Evolutionary conservation across 2,888 invertebrate species (phyloP).

Genomic region (Beris chalybata): DNA sequence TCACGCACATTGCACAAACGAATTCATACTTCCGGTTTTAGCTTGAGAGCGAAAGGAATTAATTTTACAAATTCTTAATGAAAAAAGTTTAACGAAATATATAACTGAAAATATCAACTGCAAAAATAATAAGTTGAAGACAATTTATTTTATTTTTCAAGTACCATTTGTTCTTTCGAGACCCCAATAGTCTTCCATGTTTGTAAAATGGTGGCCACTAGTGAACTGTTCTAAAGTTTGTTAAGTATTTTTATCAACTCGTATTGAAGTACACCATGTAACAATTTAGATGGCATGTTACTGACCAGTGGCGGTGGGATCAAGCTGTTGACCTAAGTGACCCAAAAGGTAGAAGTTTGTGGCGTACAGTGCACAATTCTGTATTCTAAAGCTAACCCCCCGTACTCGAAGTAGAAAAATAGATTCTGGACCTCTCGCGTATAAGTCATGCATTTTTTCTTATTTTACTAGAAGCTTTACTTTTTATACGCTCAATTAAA

Average conservation of each 20-base stretch:
- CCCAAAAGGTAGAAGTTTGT: too few relatives aligned
- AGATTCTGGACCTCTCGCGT: too few relatives aligned
- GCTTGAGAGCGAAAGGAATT: slow-evolving; percentile 6
- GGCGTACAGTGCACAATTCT: too few relatives aligned
- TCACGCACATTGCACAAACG: slow-evolving; percentile 29
- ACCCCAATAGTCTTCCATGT: slow-evolving; percentile 55
- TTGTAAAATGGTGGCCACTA: slow-evolving; percentile 44
- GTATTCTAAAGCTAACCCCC: too few relatives aligned
- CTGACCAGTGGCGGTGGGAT: slow-evolving; percentile 34
- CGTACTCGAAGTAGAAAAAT: too few relatives aligned
- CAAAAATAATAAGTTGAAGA: slow-evolving; percentile 15
- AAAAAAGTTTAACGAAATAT: slow-evolving; percentile 6
- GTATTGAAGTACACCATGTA: slow-evolving; percentile 36
- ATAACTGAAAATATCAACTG: slow-evolving; percentile 1
- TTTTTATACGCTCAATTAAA: too few relatives aligned
- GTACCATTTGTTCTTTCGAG: slow-evolving; percentile 56
- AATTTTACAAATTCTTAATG: slow-evolving; percentile 12
- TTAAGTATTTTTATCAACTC: slow-evolving; percentile 36
- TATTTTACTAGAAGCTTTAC: too few relatives aligned
- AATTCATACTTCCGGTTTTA: slow-evolving; percentile 29
- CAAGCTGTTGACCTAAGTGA: slow-evolving; percentile 17
- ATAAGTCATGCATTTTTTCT: too few relatives aligned
- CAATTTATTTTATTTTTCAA: slow-evolving; percentile 20
- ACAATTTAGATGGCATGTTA: slow-evolving; percentile 21
- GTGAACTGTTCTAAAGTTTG: slow-evolving; percentile 40